These are phyloP conservation scores for Catonia carolina DNA, from an alignment of 2,888 invertebrate species.

Conservation along the genomic window DNA sequence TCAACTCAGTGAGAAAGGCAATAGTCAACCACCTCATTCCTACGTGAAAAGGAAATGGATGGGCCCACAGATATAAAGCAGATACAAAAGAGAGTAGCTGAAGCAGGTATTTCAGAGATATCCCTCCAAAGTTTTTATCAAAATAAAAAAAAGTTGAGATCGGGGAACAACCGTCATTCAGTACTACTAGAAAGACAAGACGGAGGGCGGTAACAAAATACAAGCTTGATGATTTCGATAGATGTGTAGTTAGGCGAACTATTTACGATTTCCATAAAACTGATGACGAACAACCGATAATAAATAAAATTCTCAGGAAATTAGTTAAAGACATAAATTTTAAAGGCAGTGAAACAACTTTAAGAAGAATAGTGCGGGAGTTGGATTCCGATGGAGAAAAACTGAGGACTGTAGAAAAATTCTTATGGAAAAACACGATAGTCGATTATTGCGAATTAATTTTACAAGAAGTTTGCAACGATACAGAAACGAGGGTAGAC, in stretches of 20 bases:
- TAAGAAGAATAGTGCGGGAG: not conserved
- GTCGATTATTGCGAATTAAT: not conserved
- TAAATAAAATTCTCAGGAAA: slow-evolving; percentile 1
- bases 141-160: not conserved
- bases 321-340: not conserved
- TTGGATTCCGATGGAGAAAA: slow-evolving; percentile 17
- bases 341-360: not conserved
- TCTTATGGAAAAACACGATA: slow-evolving; percentile 11
- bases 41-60: not conserved
- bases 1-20: no score
- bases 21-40: no score
- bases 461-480: not conserved
- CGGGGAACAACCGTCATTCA: no score
- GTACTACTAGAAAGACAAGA: not conserved
- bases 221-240: slow-evolving; percentile 8
- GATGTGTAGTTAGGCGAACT: slow-evolving; percentile 12
- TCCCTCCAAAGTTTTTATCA: not conserved
- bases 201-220: not conserved
- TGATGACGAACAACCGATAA: no score
- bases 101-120: not conserved
- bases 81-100: not conserved
- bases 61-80: not conserved
- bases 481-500: slow-evolving; percentile 26
- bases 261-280: slow-evolving; percentile 7
- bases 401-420: slow-evolving; percentile 6